phyloP scores from a whole-genome alignment of 2,888 invertebrate species.

The Geophilus truncorum region DNA sequence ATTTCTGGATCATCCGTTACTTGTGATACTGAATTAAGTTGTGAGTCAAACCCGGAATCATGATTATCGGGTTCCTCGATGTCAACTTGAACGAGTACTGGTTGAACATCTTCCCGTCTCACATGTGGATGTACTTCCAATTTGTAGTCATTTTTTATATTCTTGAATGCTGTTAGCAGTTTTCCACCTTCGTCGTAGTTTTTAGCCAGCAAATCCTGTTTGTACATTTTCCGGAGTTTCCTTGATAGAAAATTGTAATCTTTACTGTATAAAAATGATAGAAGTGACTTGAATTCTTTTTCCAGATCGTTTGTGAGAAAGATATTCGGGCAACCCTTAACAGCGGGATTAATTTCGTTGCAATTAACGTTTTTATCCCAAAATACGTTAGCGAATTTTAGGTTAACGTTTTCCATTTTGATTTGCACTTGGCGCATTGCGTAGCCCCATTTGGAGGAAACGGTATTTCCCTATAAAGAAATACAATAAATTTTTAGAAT shows the following conservation, averaged over 20 bases:
- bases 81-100: neutral
- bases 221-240: neutral
- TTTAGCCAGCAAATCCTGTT: neutral
- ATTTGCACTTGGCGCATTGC: neutral
- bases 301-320: neutral
- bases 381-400: neutral
- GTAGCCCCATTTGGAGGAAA: neutral
- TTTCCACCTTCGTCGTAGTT: neutral
- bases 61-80: neutral
- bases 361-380: neutral
- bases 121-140: neutral
- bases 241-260: neutral
- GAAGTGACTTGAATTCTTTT: neutral
- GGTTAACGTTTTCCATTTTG: neutral
- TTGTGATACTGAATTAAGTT: neutral
- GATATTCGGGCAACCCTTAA: neutral
- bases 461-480: neutral
- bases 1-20: neutral
- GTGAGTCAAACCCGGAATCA: neutral
- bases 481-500: no score
- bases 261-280: neutral
- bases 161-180: neutral
- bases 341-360: neutral
- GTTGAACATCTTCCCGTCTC: neutral
- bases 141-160: neutral